Evolutionary conservation across 2,113 vertebrate genomes (phyloP), one percentile per base, ranked within the genome.

Genomic region (Rutilus rutilus): DNA sequence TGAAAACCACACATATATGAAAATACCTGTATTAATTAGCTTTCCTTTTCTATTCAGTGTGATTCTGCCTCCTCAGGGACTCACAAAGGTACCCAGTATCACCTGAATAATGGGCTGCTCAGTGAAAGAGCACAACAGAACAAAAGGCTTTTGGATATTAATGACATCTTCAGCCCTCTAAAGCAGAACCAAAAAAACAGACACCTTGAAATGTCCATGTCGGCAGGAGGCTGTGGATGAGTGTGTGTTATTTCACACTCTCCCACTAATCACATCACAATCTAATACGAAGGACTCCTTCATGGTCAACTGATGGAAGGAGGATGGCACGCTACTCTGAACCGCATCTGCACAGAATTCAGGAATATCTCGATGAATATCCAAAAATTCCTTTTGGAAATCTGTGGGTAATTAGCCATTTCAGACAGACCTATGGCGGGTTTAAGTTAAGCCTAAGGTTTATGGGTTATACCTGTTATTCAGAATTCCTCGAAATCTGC

Each of bases 251-350:
- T 95, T 95, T 97, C 94, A 94, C 94, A 95, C 93, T 88, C 91
- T 93, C 93, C 93, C 92, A 93, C 93, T 96, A 96, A 96, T 96
- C 95, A 93, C 93, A 93, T 96, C 95, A 92, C 92, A 93, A 92
- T 91, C 91, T 93, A 93, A 95, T 95, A 95, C 95, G 90, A 93
- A 88, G 91, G 90, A 90, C 93, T 52, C 84, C 90, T 91, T 91
- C 91, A 92, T 91, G 91, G 82, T 88, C 91, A 36, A 78, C 52
- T 78, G 52, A 78, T 0, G 30, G 76, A 59, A 59, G 21, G 21
- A 78, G 52, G 52, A 78, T 54, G 27, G 50, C 52, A 78, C 17
- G 14, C 30, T n/a, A 59, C 19, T n/a, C 52, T 36, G 5, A 78
- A 78, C 30, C 52, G 1, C 54, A 60, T 57, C 77, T 78, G 50